These are phyloP conservation scores for Elephantulus edwardii DNA, from an alignment of 2,113 vertebrate species.

Conservation along the genomic window DNA sequence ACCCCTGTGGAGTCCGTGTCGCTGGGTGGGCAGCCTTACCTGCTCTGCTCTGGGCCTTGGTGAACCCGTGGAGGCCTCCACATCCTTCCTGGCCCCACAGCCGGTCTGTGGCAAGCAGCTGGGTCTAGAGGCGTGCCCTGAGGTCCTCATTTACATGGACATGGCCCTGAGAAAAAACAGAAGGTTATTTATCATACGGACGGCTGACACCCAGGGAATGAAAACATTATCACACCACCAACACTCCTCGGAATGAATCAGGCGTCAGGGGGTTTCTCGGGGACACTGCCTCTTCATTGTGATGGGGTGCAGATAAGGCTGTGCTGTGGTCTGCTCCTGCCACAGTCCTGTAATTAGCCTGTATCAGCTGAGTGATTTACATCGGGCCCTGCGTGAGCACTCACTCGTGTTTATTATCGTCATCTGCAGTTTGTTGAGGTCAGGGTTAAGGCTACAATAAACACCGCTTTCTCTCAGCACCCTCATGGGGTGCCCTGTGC, in stretches of 20 bases:
- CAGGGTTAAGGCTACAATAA: background rate
- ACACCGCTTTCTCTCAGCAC: too few species aligned
- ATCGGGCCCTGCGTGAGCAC: accelerated
- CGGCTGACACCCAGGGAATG: accelerated
- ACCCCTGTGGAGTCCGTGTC: too few species aligned
- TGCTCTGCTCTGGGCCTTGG: constrained; percentile 79
- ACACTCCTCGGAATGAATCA: too few species aligned
- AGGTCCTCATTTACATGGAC: constrained; percentile 48
- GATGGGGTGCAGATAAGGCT: accelerated
- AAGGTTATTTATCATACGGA: accelerated
- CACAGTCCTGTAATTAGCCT: accelerated
- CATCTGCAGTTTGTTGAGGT: accelerated
- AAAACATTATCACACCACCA: too few species aligned
- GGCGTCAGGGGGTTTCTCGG: background rate
- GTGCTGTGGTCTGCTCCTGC: background rate
- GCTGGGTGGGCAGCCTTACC: constrained; percentile 78
- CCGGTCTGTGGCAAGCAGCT: background rate
- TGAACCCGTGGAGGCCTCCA: constrained; percentile 79
- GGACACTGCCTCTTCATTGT: accelerated
- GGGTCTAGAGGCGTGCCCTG: accelerated
- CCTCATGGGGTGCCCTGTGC: accelerated
- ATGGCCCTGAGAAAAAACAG: background rate
- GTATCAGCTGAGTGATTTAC: background rate
- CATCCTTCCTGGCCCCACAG: constrained; percentile 76
- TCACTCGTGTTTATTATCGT: accelerated